phyloP scores from a whole-genome alignment of 2,113 vertebrate species.

The Amphiprion percula region DNA sequence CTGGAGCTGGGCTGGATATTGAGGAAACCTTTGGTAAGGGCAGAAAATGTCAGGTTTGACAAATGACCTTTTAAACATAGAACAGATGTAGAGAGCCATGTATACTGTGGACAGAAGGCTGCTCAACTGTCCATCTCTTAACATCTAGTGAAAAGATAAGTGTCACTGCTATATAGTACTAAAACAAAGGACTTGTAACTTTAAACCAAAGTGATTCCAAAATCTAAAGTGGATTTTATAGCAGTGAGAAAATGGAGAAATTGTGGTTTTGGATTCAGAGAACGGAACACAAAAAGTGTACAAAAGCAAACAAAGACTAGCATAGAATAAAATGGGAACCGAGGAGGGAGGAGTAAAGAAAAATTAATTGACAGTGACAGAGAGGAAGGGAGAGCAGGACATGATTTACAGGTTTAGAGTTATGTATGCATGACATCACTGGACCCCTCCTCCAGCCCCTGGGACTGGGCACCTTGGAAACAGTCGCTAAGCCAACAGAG shows the following conservation, averaged over 20 bases:
- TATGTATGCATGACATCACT: slow-evolving; percentile 85
- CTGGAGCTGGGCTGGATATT: slow-evolving; percentile 66
- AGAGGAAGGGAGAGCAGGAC: slow-evolving; percentile 37
- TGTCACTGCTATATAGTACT: slow-evolving; percentile 33
- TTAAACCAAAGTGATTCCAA: slow-evolving; percentile 33
- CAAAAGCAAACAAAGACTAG: background rate
- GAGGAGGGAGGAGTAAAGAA: background rate
- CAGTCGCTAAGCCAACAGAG: slow-evolving; percentile 86
- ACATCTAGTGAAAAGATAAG: slow-evolving; percentile 67
- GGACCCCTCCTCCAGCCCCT: slow-evolving; percentile 78
- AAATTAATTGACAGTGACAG: slow-evolving; percentile 53
- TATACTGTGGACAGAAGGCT: slow-evolving; percentile 74
- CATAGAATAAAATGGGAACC: background rate
- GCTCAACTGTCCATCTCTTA: slow-evolving; percentile 71
- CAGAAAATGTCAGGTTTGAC: slow-evolving; percentile 85
- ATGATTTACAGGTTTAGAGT: slow-evolving; percentile 84
- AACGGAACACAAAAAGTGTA: background rate
- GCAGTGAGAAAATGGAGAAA: background rate
- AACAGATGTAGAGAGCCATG: slow-evolving; percentile 82
- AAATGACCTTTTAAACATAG: slow-evolving; percentile 86
- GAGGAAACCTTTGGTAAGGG: slow-evolving; percentile 84
- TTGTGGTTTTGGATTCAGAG: background rate
- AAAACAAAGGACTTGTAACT: slow-evolving; percentile 39
- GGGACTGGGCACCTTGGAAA: slow-evolving; percentile 85
- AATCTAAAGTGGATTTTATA: slow-evolving; percentile 34